Evolutionary conservation across 1,140 invertebrate species (phyloP).

Genomic region (Palaemon carinicauda): DNA sequence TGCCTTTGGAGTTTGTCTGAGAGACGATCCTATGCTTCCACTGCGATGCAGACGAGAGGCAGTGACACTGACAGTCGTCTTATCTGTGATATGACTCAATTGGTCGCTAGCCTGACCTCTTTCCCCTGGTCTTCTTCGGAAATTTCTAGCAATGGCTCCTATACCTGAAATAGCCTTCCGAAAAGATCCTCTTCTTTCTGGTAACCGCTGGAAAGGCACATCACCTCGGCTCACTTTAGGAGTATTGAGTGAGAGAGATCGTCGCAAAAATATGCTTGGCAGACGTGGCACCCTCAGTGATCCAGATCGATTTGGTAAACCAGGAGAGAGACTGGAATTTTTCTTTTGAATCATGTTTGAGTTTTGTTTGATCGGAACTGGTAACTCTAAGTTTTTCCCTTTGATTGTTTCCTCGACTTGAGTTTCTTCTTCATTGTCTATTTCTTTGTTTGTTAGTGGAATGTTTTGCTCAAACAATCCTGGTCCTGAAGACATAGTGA

Average conservation of each 20-base stretch:
- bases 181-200: conserved; percentile 27
- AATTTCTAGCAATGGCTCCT: conserved; percentile 27
- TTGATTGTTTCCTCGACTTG: not conserved
- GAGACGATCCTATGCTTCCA: not conserved
- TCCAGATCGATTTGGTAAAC: not conserved
- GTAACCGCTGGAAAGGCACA: conserved; percentile 29
- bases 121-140: not conserved
- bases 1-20: conserved; percentile 26
- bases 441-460: not conserved
- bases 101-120: not conserved
- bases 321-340: no score
- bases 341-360: no score
- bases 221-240: conserved; percentile 10
- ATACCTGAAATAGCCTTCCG: conserved; percentile 21
- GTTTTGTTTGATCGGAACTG: not conserved
- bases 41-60: not conserved
- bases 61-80: not conserved
- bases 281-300: conserved; percentile 22
- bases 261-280: not conserved
- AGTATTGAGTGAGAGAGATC: conserved; percentile 13
- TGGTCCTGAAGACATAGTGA: conserved; percentile 31
- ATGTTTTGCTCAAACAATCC: conserved; percentile 11
- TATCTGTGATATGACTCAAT: not conserved
- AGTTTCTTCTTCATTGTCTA: not conserved
- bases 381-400: not conserved